Evolutionary conservation across 2,113 vertebrate species (phyloP), one percentile per base, ranked within the genome.

Genomic region (Limnothrissa miodon): DNA sequence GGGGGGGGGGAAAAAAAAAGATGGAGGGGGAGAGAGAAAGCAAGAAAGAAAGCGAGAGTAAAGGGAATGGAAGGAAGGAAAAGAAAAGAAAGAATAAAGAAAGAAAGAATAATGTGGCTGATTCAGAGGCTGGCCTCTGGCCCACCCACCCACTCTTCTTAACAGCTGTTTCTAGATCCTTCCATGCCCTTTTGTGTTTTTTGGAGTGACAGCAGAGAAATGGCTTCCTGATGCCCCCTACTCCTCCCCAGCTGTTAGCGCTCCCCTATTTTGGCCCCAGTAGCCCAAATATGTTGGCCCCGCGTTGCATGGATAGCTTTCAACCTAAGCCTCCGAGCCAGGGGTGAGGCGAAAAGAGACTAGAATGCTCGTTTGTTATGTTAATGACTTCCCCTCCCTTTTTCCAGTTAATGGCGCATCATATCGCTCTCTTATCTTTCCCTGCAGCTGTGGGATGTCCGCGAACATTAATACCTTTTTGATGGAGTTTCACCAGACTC

Each of bases 401-500:
- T 10, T n/a, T 29, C 59, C 7, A n/a, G n/a, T n/a, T 62, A 62
- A 62, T 62, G 59, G 59, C 59, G 0, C 9, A 1, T 29, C 59
- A 62, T 62, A 62, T 62, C 59, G 25, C 59, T 62, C n/a, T 29
- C 59, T 62, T 62, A 62, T 62, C 59, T 62, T 11, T 62, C 6
- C 25, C 59, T n/a, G 25, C 59, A 62, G 59, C 59, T 62, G 59
- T 62, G 59, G 25, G 59, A 11, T n/a, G 25, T 29, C n/a, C n/a
- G 10, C 2, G 59, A 62, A 29, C 59, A 62, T 74, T 74, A 74
- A 74, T 36, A 74, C 66, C 66, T 74, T 74, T 74, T 74, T 74
- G 66, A 74, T 74, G 66, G 66, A 74, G 66, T 39, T 48, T 33
- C 9, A 74, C 36, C 1, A 74, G 29, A 74, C 66, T 74, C 66